Conservation (phyloP, 1,140 invertebrate genomes). For the Drosophila miranda region DNA sequence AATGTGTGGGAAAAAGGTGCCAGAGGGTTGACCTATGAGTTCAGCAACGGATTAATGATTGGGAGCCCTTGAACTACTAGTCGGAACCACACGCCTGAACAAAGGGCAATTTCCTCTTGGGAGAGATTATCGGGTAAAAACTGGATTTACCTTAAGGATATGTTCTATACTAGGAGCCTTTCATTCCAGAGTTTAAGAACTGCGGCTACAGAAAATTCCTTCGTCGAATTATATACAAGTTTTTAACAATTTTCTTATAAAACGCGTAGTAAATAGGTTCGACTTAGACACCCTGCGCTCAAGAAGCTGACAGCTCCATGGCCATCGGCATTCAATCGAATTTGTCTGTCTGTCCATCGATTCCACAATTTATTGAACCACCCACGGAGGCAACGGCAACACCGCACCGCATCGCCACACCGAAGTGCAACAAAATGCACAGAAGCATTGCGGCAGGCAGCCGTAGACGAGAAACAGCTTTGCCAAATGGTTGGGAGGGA, state of each 20-base stretch:
- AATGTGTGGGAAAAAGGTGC: conserved; percentile 26
- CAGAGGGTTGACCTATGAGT: not conserved
- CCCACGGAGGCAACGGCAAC: conserved; percentile 26
- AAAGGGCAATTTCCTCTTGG: too few species aligned
- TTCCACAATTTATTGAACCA: conserved; percentile 25
- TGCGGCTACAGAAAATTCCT: not conserved
- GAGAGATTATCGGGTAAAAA: too few species aligned
- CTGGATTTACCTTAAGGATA: not conserved
- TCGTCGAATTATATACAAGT: too few species aligned
- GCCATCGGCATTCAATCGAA: conserved; percentile 10
- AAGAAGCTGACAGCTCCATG: too few species aligned
- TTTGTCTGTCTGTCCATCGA: conserved; percentile 16
- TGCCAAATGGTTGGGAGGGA: conserved; percentile 58
- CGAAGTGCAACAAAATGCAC: conserved; percentile 70
- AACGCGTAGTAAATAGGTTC: too few species aligned
- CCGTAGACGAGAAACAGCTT: conserved; percentile 47
- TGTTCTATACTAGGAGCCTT: not conserved
- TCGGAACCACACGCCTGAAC: too few species aligned
- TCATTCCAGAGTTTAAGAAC: not conserved
- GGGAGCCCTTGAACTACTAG: too few species aligned
- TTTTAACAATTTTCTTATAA: too few species aligned
- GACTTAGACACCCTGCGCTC: not conserved
- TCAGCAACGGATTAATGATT: not conserved
- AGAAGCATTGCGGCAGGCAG: conserved; percentile 37
- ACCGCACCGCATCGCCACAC: conserved; percentile 13